Conservation (phyloP, 2,797 vertebrate genomes). For the Pogoniulus pusillus region DNA sequence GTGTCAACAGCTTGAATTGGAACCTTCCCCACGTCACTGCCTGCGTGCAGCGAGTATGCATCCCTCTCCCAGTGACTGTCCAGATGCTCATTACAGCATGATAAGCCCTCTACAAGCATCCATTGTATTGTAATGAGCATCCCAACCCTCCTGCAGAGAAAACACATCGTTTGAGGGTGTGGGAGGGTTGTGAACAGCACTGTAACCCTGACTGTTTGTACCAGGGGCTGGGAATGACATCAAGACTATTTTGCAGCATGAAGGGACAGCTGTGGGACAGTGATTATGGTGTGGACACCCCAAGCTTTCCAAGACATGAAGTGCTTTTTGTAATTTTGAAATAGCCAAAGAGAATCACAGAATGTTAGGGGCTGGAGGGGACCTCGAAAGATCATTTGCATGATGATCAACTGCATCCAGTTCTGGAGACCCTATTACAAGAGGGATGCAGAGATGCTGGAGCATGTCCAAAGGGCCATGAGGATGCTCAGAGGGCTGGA, state of each 20-base stretch:
- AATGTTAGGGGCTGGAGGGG: no score
- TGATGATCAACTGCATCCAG: no score
- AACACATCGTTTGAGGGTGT: background rate
- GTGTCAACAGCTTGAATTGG: slow-evolving; percentile 19
- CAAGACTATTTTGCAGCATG: background rate
- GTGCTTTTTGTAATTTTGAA: background rate
- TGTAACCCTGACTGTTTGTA: background rate
- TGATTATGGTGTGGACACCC: background rate
- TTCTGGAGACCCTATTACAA: no score
- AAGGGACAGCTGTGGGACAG: background rate
- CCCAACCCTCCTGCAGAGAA: slow-evolving; percentile 10
- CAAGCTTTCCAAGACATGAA: background rate
- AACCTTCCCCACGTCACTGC: background rate
- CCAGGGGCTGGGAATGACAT: background rate
- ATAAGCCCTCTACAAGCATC: slow-evolving; percentile 29
- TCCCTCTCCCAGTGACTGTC: slow-evolving; percentile 17
- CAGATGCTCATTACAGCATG: slow-evolving; percentile 59
- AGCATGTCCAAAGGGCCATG: no score
- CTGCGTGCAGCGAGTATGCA: slow-evolving; percentile 8
- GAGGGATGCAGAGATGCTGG: no score
- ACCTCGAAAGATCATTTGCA: no score
- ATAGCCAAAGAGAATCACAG: background rate
- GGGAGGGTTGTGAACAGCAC: background rate
- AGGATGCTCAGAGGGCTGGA: no score
- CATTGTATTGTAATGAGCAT: slow-evolving; percentile 22